Percentiles rank a stretch among this genome's conserved stretches.
Evolutionary conservation across 2,797 vertebrate species (phyloP).

Genomic region (Sternarchorhynchus goeldii): DNA sequence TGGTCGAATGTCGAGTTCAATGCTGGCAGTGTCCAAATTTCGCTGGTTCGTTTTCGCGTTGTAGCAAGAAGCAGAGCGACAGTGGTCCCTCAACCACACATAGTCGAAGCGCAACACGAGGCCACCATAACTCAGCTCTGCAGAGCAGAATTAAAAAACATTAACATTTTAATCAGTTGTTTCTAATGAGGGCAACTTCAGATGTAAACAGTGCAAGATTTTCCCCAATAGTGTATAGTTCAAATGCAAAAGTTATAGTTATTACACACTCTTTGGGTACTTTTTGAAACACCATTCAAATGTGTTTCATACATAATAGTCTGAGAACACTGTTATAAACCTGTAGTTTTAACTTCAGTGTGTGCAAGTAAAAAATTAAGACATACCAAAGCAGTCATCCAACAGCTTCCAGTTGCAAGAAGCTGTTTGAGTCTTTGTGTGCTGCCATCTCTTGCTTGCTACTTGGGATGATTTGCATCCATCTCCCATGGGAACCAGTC

Average conservation of each 20-base stretch:
- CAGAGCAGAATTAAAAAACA: not conserved
- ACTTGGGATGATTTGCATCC: not conserved
- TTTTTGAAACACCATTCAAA: not conserved
- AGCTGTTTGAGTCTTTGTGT: constrained; percentile 26
- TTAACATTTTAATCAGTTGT: too few relatives aligned
- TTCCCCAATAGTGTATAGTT: too few relatives aligned
- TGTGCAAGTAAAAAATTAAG: not conserved
- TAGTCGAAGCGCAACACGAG: constrained; percentile 83
- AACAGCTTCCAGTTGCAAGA: constrained; percentile 51
- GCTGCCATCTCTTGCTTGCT: constrained; percentile 39
- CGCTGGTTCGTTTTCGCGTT: constrained; percentile 87
- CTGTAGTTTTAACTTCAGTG: not conserved
- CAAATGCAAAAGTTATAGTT: not conserved
- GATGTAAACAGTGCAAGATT: not conserved
- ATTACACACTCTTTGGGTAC: not conserved
- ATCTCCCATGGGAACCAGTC: not conserved
- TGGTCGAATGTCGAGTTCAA: constrained; percentile 85
- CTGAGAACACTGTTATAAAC: not conserved
- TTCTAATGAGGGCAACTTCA: not conserved
- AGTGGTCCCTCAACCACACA: constrained; percentile 93
- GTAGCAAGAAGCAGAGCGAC: constrained; percentile 85
- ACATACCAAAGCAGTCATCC: constrained; percentile 71
- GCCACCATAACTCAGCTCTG: constrained; percentile 78
- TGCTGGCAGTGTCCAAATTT: constrained; percentile 84
- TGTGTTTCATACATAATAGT: not conserved